Evolutionary conservation across 2,797 vertebrate genomes (phyloP).

Genomic region (Bucorvus abyssinicus): DNA sequence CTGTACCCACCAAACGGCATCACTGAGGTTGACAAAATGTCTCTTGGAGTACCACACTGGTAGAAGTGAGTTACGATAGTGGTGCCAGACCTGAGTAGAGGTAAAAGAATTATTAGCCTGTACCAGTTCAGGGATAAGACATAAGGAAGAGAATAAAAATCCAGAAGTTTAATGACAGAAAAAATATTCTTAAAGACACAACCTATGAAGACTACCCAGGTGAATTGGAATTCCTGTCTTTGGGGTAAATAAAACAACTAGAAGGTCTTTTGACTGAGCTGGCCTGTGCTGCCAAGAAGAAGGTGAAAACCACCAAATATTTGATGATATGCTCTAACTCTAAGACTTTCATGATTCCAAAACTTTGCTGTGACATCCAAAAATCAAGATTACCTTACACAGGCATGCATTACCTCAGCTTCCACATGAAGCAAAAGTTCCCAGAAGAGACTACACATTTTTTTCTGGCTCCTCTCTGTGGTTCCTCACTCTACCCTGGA

Average conservation of each 20-base stretch:
- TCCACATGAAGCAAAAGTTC: background rate
- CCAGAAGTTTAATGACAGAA: background rate
- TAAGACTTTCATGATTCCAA: background rate
- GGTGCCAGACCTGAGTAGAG: background rate
- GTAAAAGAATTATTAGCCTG: background rate
- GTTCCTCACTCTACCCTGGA: background rate
- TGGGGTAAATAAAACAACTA: background rate
- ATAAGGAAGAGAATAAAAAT: background rate
- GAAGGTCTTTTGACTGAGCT: background rate
- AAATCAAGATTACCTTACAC: background rate
- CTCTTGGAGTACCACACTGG: background rate
- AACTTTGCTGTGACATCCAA: background rate
- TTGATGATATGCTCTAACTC: background rate
- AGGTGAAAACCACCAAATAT: background rate
- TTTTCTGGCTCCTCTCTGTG: background rate
- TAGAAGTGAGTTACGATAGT: background rate
- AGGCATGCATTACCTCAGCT: background rate
- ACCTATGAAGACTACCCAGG: background rate
- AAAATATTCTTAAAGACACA: background rate
- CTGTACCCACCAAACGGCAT: background rate
- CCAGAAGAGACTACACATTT: background rate
- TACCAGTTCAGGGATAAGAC: background rate
- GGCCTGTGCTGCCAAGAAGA: background rate
- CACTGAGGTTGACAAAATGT: background rate
- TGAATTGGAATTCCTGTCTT: background rate